Conservation (phyloP, 2,113 vertebrate species). For the Tetrao urogallus region DNA sequence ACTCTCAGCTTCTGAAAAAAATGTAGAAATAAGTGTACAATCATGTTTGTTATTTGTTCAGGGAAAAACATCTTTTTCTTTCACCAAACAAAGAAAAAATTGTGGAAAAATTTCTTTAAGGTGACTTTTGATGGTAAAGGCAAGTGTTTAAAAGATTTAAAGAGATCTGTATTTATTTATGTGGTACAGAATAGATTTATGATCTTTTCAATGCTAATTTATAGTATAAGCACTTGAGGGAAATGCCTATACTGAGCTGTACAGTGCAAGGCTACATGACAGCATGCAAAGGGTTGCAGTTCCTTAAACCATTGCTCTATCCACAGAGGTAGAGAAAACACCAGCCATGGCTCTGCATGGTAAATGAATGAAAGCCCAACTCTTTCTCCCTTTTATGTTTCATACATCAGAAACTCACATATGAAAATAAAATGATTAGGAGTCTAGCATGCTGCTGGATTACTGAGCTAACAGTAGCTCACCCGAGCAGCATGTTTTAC, state of each 20-base stretch:
- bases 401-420: not conserved
- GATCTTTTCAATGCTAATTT: not conserved
- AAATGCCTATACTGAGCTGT: not conserved
- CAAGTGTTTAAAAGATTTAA: not conserved
- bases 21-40: not conserved
- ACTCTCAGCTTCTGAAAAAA: not conserved
- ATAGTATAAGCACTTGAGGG: not conserved
- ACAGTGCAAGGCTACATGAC: rapidly evolving
- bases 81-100: not conserved
- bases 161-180: not conserved
- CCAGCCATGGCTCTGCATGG: not conserved
- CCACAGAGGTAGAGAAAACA: not conserved
- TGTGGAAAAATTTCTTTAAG: not conserved
- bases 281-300: not conserved
- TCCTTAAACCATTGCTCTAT: not conserved
- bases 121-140: not conserved
- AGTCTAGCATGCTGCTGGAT: not conserved
- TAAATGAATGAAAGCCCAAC: constrained; percentile 3
- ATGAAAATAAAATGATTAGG: not conserved
- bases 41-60: not conserved
- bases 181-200: not conserved
- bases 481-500: constrained; percentile 2
- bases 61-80: not conserved
- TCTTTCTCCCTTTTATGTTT: not conserved
- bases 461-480: not conserved